A percentile compares a stretch with the other conserved stretches of the same genome.
These are phyloP conservation scores for Alouatta palliata DNA, from an alignment of 2,113 vertebrate species.

Conservation along the genomic window DNA sequence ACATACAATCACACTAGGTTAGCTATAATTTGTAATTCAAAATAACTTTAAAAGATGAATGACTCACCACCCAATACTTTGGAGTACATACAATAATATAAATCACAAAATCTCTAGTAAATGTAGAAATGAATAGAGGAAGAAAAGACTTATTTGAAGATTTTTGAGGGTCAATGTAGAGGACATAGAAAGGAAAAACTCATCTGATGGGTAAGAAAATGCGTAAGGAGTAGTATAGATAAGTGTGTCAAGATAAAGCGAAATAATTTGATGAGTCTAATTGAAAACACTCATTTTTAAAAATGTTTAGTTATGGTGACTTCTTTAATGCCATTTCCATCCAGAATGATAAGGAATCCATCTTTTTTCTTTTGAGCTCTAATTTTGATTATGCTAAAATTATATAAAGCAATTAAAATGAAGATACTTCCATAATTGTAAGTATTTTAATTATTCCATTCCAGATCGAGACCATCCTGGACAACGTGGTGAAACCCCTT, in stretches of 20 bases:
- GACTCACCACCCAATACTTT: background rate
- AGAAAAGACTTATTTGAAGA: background rate
- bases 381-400: conserved; percentile 35
- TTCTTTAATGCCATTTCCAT: background rate
- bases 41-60: conserved; percentile 41
- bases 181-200: background rate
- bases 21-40: background rate
- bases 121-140: background rate
- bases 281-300: background rate
- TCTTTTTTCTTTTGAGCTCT: background rate
- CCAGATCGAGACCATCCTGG: too few relatives aligned
- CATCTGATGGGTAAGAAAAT: background rate
- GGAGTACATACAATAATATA: background rate
- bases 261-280: background rate
- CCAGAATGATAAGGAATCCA: background rate
- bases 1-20: background rate
- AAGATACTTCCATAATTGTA: background rate
- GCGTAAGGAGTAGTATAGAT: background rate
- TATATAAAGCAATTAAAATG: background rate
- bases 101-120: background rate
- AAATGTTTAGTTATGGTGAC: background rate
- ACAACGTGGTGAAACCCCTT: background rate
- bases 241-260: background rate
- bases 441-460: background rate
- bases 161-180: background rate